Evolutionary conservation across 2,888 invertebrate genomes (phyloP), one percentile per base, ranked within the genome.

Genomic region (Lepidochitona cinerea): DNA sequence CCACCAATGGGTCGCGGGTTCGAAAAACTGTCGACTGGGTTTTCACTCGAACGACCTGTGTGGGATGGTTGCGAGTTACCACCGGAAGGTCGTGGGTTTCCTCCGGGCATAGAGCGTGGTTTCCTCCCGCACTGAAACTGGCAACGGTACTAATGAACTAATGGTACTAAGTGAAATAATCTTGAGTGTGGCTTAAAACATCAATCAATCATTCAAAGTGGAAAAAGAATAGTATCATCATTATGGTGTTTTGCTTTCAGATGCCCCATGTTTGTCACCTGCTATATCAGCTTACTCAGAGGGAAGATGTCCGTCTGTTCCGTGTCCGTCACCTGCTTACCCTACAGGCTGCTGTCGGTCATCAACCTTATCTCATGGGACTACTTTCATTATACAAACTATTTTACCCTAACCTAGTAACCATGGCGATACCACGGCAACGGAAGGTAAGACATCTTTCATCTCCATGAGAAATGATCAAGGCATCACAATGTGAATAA

Each of bases 261-360:
- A 80, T 87, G 75, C 87, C 87, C 0, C 80, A 86, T 76, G 81
- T 87, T 0, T 88, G 88, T 76, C 87, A 88, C 68, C 77, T 89
- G 68, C 81, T 89, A 54, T 87, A 87, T 76, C 81, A 86, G 59
- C 75, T 89, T 59, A 89, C 89, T 18, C 79, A 85, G 69, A 87
- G 83, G 73, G 83, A 86, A 74, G 87, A 88, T 76, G 87, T 88
- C 0, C 76, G 74, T 32, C 66, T 85, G 73, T 85, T 82, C 72
- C 64, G 87, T 37, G 86, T 89, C 1, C 79, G 85, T 14, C 78
- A 83, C 35, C 80, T 89, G 4, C 71, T 88, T 29, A 81, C 80
- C 59, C 79, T 87, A n/a, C 87, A 87, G 71, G 66, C 66, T 35
- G 4, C 37, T 36, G 35, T 33, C n/a, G 86, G 87, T n/a, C 53